Percentiles rank a stretch among this genome's conserved stretches.
phyloP scores from a whole-genome alignment of 2,113 vertebrate species.

The Poicephalus meyeri region DNA sequence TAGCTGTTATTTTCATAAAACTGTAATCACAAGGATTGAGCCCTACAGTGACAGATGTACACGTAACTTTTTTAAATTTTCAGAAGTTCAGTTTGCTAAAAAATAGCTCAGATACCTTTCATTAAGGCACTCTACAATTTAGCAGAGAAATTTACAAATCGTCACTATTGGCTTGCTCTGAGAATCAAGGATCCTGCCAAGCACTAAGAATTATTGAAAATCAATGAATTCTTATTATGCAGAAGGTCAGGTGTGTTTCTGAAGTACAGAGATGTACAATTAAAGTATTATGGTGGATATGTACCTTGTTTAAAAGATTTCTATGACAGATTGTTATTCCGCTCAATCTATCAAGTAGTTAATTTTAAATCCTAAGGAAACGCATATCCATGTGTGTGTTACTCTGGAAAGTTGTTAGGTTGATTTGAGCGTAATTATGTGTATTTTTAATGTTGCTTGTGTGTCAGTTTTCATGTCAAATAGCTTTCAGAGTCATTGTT shows the following conservation, averaged over 20 bases:
- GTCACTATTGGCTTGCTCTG: neutral
- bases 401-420: conserved; percentile 36
- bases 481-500: conserved; percentile 33
- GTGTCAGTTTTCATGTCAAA: neutral
- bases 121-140: neutral
- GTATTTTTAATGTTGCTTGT: conserved; percentile 36
- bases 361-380: conserved; percentile 65
- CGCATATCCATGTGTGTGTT: conserved; percentile 39
- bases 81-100: neutral
- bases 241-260: conserved; percentile 45
- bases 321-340: conserved; percentile 36
- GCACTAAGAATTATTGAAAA: conserved; percentile 34
- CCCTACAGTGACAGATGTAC: neutral
- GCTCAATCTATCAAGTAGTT: conserved; percentile 49
- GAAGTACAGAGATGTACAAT: conserved; percentile 25
- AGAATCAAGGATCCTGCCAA: conserved; percentile 4
- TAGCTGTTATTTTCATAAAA: neutral
- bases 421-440: conserved; percentile 39
- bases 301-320: conserved; percentile 38
- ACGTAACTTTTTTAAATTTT: neutral
- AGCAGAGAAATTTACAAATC: conserved; percentile 25
- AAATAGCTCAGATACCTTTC: neutral
- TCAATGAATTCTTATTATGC: conserved; percentile 32
- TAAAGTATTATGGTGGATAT: conserved; percentile 47
- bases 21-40: neutral